phyloP scores from a whole-genome alignment of 2,888 invertebrate species.

The Dryobotodes eremita region DNA sequence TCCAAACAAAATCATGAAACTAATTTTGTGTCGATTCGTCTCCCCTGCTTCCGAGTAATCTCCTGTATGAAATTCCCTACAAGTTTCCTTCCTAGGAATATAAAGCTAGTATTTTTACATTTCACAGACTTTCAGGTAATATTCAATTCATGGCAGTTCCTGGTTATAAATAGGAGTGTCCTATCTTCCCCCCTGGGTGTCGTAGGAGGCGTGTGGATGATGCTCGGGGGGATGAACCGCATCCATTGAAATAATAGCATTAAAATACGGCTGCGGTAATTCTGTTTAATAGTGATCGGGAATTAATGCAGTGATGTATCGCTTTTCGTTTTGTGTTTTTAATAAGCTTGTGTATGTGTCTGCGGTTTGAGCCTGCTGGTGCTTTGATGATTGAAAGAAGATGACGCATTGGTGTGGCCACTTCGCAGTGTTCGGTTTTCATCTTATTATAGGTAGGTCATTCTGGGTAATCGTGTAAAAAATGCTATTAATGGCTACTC shows the following conservation, averaged over 20 bases:
- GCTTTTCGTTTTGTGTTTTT: constrained; percentile 21
- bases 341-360: constrained; percentile 21
- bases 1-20: constrained; percentile 32
- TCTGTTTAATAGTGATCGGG: constrained; percentile 30
- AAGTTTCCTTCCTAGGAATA: constrained; percentile 28
- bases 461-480: background rate
- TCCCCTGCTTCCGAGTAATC: constrained; percentile 46
- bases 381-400: background rate
- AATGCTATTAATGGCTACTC: background rate
- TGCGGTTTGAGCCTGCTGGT: constrained; percentile 17
- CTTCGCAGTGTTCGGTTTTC: background rate
- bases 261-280: constrained; percentile 41
- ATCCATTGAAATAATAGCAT: constrained; percentile 52
- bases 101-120: constrained; percentile 38
- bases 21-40: constrained; percentile 40
- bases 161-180: constrained; percentile 57
- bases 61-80: constrained; percentile 39
- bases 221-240: constrained; percentile 31
- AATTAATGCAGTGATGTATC: constrained; percentile 18
- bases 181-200: constrained; percentile 48
- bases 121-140: constrained; percentile 44
- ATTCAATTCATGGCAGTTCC: constrained; percentile 48
- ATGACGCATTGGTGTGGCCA: constrained; percentile 1
- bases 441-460: background rate
- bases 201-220: constrained; percentile 42